Percentiles rank a stretch among this genome's conserved stretches.
Evolutionary conservation across 30 jellyfish, hydroid and myxozoan genomes (phyloP).

Genomic region (Morbakka virulenta): DNA sequence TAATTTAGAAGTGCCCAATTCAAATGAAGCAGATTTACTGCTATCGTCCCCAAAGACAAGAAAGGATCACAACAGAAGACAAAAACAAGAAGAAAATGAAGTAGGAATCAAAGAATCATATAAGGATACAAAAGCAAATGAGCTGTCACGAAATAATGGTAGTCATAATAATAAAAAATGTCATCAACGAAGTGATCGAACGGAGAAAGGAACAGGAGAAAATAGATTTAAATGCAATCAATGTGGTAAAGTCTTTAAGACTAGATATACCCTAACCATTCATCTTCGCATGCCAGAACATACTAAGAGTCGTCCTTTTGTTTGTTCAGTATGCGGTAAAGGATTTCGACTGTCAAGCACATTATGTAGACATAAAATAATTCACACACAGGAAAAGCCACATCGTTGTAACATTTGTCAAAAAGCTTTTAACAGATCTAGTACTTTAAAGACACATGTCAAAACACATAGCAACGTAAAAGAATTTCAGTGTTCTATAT

Average conservation of each 20-base stretch:
- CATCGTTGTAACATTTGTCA: conserved; percentile 87
- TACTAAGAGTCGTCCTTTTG: conserved; percentile 86
- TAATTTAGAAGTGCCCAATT: no score
- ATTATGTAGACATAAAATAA: conserved; percentile 92
- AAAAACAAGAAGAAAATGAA: no score
- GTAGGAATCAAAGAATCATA: no score
- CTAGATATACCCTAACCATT: conserved; percentile 73
- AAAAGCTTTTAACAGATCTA: conserved; percentile 95
- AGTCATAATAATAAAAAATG: no score
- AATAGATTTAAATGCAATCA: conserved; percentile 70
- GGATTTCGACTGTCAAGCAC: conserved; percentile 97
- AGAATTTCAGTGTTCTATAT: conserved; percentile 79
- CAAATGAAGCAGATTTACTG: no score
- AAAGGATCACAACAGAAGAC: no score
- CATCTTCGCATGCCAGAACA: conserved; percentile 80
- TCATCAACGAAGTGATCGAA: not conserved
- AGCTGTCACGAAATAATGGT: no score
- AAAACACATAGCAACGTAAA: conserved; percentile 88
- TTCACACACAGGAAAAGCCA: conserved; percentile 96
- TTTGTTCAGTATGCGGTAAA: conserved; percentile 91
- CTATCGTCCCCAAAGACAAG: no score
- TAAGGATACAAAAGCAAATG: no score
- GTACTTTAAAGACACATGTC: conserved; percentile 91
- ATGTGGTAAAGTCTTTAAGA: conserved; percentile 72
- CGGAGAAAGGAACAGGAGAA: conserved; percentile 1